Conservation (phyloP, 2,797 vertebrate genomes). For the Sebastes minor region DNA sequence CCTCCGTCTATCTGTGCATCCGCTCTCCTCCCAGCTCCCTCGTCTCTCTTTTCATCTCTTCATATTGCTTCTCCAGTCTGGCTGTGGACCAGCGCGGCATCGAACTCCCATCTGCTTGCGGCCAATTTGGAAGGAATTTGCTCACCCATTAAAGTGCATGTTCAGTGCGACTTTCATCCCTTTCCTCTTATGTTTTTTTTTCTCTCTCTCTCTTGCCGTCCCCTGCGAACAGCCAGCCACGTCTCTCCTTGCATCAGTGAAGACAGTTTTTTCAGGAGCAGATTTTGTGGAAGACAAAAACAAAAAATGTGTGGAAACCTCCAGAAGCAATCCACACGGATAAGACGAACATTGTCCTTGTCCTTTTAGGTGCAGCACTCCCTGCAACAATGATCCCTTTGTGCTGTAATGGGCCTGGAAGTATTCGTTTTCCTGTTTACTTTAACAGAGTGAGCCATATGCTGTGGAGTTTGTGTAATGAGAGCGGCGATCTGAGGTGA, state of each 20-base stretch:
- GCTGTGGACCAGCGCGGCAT: conserved; percentile 36
- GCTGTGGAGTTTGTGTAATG: conserved; percentile 23
- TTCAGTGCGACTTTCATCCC: conserved; percentile 61
- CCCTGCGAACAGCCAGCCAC: conserved; percentile 18
- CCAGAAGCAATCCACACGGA: conserved; percentile 17
- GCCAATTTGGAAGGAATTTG: conserved; percentile 68
- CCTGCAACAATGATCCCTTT: conserved; percentile 38
- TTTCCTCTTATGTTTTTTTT: conserved; percentile 24
- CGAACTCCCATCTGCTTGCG: conserved; percentile 37
- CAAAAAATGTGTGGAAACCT: background rate
- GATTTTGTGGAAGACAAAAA: conserved; percentile 3
- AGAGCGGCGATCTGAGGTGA: background rate
- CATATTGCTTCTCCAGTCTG: conserved; percentile 24
- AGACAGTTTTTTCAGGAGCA: conserved; percentile 45
- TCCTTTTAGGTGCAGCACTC: conserved; percentile 17
- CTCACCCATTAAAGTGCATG: conserved; percentile 65
- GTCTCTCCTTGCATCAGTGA: conserved; percentile 48
- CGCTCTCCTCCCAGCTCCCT: conserved; percentile 17
- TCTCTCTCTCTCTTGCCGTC: background rate
- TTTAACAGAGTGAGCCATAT: conserved; percentile 29
- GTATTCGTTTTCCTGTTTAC: conserved; percentile 30
- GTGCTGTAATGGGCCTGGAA: conserved; percentile 52
- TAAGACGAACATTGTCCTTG: conserved; percentile 15
- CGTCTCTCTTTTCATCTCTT: conserved; percentile 47
- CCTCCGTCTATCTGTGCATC: conserved; percentile 5